Percentiles rank a stretch among this genome's conserved stretches.
phyloP scores from a whole-genome alignment of 2,888 invertebrate species.

The Apeira syringaria region DNA sequence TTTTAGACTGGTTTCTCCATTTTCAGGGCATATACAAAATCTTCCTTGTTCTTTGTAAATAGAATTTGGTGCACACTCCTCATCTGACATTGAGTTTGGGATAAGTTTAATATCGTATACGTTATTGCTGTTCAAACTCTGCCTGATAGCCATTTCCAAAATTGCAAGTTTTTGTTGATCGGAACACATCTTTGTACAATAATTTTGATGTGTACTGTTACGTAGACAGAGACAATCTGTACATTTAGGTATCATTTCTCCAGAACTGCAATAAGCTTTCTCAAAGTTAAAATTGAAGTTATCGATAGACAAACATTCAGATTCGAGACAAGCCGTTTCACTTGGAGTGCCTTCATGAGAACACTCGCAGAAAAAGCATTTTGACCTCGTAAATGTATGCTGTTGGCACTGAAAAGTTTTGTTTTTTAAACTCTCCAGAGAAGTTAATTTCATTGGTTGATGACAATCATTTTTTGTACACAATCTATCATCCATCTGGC shows the following conservation, averaged over 20 bases:
- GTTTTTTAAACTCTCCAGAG: conserved; percentile 38
- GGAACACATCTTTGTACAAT: conserved; percentile 61
- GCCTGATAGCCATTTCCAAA: conserved; percentile 52
- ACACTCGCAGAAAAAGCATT: conserved; percentile 67
- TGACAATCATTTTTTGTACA: conserved; percentile 51
- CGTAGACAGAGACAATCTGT: conserved; percentile 63
- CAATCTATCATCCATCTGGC: conserved; percentile 43
- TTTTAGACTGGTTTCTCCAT: conserved; percentile 46
- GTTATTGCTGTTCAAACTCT: conserved; percentile 33
- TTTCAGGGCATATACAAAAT: conserved; percentile 63
- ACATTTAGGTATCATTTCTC: conserved; percentile 63
- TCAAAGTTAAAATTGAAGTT: conserved; percentile 39
- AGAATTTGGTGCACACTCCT: conserved; percentile 51
- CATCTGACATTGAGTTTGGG: conserved; percentile 33
- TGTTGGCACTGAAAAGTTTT: conserved; percentile 43
- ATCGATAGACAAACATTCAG: conserved; percentile 50
- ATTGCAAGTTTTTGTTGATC: conserved; percentile 53
- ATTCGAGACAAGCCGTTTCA: conserved; percentile 55
- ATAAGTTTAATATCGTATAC: conserved; percentile 46
- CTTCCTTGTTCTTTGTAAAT: conserved; percentile 53
- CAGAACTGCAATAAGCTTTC: conserved; percentile 49
- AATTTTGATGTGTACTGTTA: conserved; percentile 48
- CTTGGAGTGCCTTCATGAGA: conserved; percentile 48
- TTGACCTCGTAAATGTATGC: conserved; percentile 53
- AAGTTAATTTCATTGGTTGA: conserved; percentile 24